Evolutionary conservation across 1,140 invertebrate species (phyloP).

Genomic region (Lasaia peninsularis): DNA sequence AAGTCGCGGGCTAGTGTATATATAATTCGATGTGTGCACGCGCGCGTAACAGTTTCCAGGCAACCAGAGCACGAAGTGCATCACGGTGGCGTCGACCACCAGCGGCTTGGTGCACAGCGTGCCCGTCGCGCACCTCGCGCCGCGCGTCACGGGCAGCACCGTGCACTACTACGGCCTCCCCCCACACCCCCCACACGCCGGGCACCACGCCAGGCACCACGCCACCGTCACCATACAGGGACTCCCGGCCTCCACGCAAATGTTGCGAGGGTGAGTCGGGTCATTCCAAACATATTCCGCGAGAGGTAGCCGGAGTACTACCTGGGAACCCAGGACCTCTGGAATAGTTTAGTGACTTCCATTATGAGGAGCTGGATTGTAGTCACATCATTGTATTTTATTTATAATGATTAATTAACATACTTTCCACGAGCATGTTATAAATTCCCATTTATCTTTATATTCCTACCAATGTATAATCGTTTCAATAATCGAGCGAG

Average conservation of each 20-base stretch:
- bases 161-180: conserved; percentile 56
- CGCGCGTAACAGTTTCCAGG: conserved; percentile 46
- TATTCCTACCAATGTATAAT: too few relatives aligned
- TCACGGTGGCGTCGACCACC: conserved; percentile 64
- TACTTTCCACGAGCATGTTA: too few relatives aligned
- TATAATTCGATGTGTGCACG: too few relatives aligned
- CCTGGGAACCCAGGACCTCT: too few relatives aligned
- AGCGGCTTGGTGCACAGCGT: conserved; percentile 67
- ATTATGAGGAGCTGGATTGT: too few relatives aligned
- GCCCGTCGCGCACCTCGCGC: conserved; percentile 55
- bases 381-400: too few relatives aligned
- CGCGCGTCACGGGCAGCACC: conserved; percentile 55
- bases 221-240: conserved; percentile 65
- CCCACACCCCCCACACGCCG: conserved; percentile 38
- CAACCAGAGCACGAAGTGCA: conserved; percentile 57
- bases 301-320: too few relatives aligned
- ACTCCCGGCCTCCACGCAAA: conserved; percentile 55
- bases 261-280: conserved; percentile 55
- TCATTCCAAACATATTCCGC: not conserved
- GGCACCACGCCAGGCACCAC: conserved; percentile 34
- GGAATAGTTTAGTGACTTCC: too few relatives aligned
- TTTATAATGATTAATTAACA: too few relatives aligned
- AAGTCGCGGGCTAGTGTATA: too few relatives aligned
- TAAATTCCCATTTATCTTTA: too few relatives aligned
- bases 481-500: too few relatives aligned